Percentiles rank a stretch among this genome's conserved stretches.
Conservation (phyloP, 2,888 invertebrate genomes). For the Trichacis sp. region DNA sequence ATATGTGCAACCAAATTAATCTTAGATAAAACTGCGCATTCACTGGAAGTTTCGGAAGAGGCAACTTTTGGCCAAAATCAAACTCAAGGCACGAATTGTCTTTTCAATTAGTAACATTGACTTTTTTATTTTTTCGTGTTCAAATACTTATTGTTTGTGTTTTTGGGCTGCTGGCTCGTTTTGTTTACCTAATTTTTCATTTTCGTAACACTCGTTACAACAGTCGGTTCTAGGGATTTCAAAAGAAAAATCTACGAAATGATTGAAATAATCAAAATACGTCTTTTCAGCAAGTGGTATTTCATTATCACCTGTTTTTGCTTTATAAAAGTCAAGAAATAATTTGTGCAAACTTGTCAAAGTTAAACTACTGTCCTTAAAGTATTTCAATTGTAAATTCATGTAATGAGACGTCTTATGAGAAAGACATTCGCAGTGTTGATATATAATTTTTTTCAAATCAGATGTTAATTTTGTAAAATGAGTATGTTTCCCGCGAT, state of each 20-base stretch:
- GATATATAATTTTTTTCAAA: background rate
- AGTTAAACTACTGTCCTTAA: background rate
- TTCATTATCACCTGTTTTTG: background rate
- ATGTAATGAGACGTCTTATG: constrained; percentile 6
- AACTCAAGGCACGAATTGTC: background rate
- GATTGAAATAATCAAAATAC: constrained; percentile 3
- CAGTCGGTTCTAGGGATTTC: background rate
- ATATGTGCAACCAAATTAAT: too few species aligned
- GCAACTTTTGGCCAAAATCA: too few species aligned
- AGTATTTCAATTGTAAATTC: constrained; percentile 5
- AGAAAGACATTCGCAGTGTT: constrained; percentile 4
- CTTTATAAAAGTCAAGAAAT: background rate
- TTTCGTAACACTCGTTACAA: constrained; percentile 10
- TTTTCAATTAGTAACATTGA: background rate
- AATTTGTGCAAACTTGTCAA: background rate
- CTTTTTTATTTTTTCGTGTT: constrained; percentile 4
- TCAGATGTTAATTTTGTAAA: background rate
- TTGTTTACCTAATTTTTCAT: constrained; percentile 4
- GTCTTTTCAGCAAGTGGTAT: too few species aligned
- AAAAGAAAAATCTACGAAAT: too few species aligned
- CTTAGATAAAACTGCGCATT: too few species aligned
- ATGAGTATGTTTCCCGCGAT: constrained; percentile 7
- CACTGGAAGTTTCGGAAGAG: too few species aligned
- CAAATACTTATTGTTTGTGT: background rate
- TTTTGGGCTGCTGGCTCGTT: background rate